Conservation (phyloP, 2,797 vertebrate genomes). For the Pangasius mekongensis region DNA sequence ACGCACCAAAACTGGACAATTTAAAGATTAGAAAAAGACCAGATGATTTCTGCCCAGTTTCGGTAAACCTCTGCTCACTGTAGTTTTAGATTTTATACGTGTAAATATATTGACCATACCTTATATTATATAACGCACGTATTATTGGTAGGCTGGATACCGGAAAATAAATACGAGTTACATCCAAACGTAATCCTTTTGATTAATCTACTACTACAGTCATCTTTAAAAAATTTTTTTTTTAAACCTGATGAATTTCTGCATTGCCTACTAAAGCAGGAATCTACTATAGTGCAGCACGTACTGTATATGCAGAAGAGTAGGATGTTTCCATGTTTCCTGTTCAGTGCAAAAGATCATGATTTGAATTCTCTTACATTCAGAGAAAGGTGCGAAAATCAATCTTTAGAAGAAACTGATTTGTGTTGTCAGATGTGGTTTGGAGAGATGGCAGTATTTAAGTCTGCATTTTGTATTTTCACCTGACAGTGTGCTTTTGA, state of each 20-base stretch:
- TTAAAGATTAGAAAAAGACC: not conserved
- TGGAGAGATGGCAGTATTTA: not conserved
- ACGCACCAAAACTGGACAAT: not conserved
- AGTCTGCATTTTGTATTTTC: not conserved
- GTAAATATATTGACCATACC: too few species aligned
- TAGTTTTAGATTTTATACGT: too few species aligned
- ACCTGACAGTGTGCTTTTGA: not conserved
- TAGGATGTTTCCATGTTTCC: not conserved
- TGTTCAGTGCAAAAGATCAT: not conserved
- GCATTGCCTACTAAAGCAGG: not conserved
- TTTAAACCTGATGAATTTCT: too few species aligned
- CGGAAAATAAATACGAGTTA: too few species aligned
- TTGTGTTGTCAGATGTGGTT: not conserved
- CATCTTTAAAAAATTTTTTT: not conserved
- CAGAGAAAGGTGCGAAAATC: not conserved
- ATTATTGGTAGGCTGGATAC: not conserved
- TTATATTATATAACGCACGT: not conserved
- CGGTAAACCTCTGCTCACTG: not conserved
- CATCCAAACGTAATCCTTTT: too few species aligned
- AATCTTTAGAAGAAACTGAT: not conserved
- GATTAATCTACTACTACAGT: not conserved
- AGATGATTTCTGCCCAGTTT: not conserved
- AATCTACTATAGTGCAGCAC: not conserved
- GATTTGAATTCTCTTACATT: not conserved
- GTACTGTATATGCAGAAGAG: not conserved